These are phyloP conservation scores for Tapera naevia DNA, from an alignment of 2,797 vertebrate species.

Conservation along the genomic window DNA sequence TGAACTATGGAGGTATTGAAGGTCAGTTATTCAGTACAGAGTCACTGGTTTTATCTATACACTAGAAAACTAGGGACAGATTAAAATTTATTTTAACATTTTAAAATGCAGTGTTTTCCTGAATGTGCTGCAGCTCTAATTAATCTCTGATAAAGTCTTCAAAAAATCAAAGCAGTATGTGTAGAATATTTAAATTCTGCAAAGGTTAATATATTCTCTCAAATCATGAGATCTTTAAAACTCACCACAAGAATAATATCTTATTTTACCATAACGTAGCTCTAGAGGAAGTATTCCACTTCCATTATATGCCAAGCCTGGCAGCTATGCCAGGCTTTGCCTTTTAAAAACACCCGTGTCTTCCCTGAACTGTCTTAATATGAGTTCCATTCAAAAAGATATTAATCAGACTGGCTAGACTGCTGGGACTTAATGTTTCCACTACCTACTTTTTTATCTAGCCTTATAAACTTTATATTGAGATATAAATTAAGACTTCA, in stretches of 20 bases:
- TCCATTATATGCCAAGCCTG: not conserved
- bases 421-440: conserved; percentile 53
- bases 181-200: not conserved
- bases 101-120: not conserved
- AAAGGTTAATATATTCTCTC: not conserved
- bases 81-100: not conserved
- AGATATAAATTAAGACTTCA: conserved; percentile 74
- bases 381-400: conserved; percentile 55
- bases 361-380: conserved; percentile 15
- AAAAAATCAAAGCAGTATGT: not conserved
- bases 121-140: not conserved
- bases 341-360: conserved; percentile 28
- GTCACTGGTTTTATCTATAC: not conserved
- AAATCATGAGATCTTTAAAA: not conserved
- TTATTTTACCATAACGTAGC: not conserved
- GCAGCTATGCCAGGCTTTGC: conserved; percentile 2
- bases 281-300: not conserved
- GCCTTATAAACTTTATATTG: conserved; percentile 64
- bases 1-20: not conserved
- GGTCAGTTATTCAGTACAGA: not conserved
- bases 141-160: not conserved
- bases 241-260: not conserved
- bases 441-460: conserved; percentile 64
- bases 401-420: conserved; percentile 67
- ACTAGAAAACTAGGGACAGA: not conserved